Evolutionary conservation across 2,113 vertebrate species (phyloP), one percentile per base, ranked within the genome.

Genomic region (Carettochelys insculpta): DNA sequence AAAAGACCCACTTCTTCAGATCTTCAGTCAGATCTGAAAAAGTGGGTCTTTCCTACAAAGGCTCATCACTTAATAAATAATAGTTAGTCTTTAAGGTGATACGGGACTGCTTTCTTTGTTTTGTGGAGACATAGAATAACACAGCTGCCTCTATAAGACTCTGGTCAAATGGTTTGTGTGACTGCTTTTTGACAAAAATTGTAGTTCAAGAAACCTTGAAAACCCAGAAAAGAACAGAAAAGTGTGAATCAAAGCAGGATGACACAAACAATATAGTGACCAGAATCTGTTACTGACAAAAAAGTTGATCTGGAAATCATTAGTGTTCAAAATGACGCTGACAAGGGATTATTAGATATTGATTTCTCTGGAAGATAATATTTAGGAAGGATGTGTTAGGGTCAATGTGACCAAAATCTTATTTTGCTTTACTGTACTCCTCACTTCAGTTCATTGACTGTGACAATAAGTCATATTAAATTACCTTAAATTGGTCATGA

Each of bases 361-460:
- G 82, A 87, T 84, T 85, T 45, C 43, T n/a, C 45, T 65, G 47
- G 5, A 73, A 86, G 22, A 8, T 12, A 89, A 54, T 45, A 75
- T 88, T 92, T 80, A 47, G 76, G 81, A 92, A 94, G 77, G 11
- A 61, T 82, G 7, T 17, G 7, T 76, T 94, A 51, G 16, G 2
- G 34, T 48, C 17, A 22, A 9, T 22, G 34, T 68, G 82, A 82
- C 58, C 83, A 91, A 82, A 80, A 85, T 77, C 85, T n/a, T 84
- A 52, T 84, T 90, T 34, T 16, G 38, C 47, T 94, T 77, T 94
- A 65, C 41, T 7, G 82, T 27, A 80, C 41, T 85, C 11, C 53
- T 92, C 50, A 34, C 3, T 88, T 83, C 56, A 58, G 94, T 48
- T 93, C 86, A 92, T 90, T 93, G 52, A 27, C 83, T 95, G 79